Evolutionary conservation across 2,113 vertebrate species (phyloP).

Genomic region (Notiomystis cincta): DNA sequence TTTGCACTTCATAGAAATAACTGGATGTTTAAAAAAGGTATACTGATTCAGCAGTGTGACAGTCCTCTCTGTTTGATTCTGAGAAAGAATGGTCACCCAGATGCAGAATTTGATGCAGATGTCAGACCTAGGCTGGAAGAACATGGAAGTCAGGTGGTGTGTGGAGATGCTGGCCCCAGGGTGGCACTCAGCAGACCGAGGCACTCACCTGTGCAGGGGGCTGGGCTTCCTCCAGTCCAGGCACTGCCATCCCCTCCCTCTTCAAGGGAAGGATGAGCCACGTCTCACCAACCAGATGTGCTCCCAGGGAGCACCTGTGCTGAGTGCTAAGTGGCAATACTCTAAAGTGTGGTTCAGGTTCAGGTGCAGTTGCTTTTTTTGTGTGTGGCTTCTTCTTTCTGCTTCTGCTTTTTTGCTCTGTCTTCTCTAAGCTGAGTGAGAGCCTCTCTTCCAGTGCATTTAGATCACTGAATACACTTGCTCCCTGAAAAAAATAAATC

Average conservation of each 20-base stretch:
- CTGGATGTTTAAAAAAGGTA: background rate
- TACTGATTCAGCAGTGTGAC: background rate
- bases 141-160: too few species aligned
- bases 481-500: background rate
- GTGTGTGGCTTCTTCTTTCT: background rate
- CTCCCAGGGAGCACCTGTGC: fast-evolving
- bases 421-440: background rate
- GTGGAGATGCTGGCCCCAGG: fast-evolving
- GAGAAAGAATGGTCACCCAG: background rate
- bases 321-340: background rate
- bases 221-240: background rate
- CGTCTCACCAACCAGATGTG: background rate
- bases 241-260: fast-evolving
- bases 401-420: background rate
- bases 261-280: background rate
- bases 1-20: background rate
- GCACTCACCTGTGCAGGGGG: fast-evolving
- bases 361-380: background rate
- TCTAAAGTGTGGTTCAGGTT: background rate
- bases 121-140: background rate
- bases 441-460: background rate
- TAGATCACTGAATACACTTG: background rate
- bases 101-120: background rate
- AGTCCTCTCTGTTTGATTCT: background rate
- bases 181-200: too few species aligned